These are phyloP conservation scores for Lontra canadensis DNA, from an alignment of 2,113 vertebrate genomes.

Conservation along the genomic window DNA sequence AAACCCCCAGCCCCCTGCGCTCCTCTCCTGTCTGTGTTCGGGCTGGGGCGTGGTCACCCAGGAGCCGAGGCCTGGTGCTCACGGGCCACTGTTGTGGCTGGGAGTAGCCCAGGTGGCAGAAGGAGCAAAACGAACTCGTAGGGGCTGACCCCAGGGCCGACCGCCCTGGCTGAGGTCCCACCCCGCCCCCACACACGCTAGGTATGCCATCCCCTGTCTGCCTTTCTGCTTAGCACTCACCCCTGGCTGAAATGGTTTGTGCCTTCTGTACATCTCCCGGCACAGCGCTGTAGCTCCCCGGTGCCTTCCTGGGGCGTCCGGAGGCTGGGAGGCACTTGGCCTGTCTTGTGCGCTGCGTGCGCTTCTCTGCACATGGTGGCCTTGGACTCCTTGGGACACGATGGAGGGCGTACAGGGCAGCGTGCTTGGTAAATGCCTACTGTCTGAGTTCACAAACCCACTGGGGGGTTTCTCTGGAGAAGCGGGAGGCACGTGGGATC, in stretches of 20 bases:
- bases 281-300: not conserved
- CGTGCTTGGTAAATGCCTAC: not conserved
- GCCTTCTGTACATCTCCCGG: not conserved
- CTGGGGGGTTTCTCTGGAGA: not conserved
- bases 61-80: not conserved
- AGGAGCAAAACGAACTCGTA: not conserved
- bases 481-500: not conserved
- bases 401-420: not conserved
- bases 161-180: not conserved
- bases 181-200: fast-evolving
- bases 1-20: fast-evolving
- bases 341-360: not conserved
- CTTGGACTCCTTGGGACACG: not conserved
- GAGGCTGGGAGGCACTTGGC: not conserved
- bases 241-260: not conserved
- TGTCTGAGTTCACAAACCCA: not conserved
- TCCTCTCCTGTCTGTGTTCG: not conserved
- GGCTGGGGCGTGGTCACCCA: fast-evolving
- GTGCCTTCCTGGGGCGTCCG: not conserved
- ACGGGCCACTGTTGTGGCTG: not conserved
- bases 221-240: not conserved
- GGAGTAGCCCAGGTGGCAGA: not conserved
- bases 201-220: fast-evolving
- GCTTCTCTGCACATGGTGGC: not conserved
- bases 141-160: fast-evolving